Evolutionary conservation across 2,888 invertebrate species (phyloP).

Genomic region (Papilio demoleus): DNA sequence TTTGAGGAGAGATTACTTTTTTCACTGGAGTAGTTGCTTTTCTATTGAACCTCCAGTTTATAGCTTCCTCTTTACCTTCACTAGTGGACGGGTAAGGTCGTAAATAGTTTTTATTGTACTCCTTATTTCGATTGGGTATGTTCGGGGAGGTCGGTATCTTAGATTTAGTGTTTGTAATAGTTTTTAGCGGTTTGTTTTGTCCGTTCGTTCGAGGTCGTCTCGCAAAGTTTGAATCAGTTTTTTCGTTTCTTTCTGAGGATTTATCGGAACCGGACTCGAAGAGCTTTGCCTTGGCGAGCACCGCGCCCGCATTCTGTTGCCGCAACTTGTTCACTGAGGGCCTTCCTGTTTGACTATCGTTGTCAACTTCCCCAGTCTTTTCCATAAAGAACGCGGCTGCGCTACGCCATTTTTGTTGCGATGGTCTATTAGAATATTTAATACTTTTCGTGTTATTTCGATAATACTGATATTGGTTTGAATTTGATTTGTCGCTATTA

Average conservation of each 20-base stretch:
- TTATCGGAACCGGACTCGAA: constrained; percentile 85
- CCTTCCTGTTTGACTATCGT: constrained; percentile 81
- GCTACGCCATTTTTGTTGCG: constrained; percentile 79
- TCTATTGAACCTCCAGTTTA: constrained; percentile 58
- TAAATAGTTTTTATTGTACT: constrained; percentile 25
- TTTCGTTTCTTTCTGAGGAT: constrained; percentile 71
- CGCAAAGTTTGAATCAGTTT: constrained; percentile 67
- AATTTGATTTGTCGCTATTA: constrained; percentile 54
- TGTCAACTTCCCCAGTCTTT: constrained; percentile 75
- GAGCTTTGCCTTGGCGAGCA: constrained; percentile 89
- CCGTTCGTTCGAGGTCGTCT: constrained; percentile 69
- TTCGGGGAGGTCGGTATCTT: constrained; percentile 53
- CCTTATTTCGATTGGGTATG: constrained; percentile 49
- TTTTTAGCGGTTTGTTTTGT: constrained; percentile 60
- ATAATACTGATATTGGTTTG: constrained; percentile 56
- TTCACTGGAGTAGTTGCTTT: constrained; percentile 66
- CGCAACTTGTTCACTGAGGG: constrained; percentile 89
- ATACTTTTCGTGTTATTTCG: constrained; percentile 58
- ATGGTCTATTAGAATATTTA: constrained; percentile 57
- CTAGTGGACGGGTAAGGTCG: constrained; percentile 39
- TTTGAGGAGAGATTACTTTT: constrained; percentile 67
- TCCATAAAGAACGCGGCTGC: constrained; percentile 82
- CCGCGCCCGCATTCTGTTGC: constrained; percentile 91
- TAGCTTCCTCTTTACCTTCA: constrained; percentile 58
- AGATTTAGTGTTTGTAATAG: constrained; percentile 60